Conservation (phyloP, 2,113 vertebrate genomes). For the Thomomys bottae region DNA sequence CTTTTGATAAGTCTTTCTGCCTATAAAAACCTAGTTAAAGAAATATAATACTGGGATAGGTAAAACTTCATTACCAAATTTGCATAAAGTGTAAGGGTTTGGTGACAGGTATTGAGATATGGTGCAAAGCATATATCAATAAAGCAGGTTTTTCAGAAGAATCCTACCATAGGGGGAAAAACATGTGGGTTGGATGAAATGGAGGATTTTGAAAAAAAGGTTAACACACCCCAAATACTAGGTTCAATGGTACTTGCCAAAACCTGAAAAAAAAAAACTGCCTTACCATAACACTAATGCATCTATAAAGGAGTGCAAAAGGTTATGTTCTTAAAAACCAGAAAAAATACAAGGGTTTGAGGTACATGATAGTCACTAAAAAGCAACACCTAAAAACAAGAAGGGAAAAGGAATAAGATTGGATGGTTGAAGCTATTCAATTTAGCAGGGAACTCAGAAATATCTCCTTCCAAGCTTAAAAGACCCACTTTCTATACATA, state of each 20-base stretch:
- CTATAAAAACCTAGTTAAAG: slow-evolving; percentile 60
- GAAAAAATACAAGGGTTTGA: neutral
- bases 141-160: neutral
- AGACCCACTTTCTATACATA: neutral
- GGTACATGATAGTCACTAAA: neutral
- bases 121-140: slow-evolving; percentile 7
- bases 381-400: neutral
- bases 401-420: slow-evolving; percentile 1
- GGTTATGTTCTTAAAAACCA: neutral
- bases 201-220: neutral
- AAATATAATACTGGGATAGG: slow-evolving; percentile 6
- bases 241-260: neutral
- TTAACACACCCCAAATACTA: neutral
- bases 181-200: neutral
- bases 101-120: neutral
- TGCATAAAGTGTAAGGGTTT: slow-evolving; percentile 30
- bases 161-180: neutral
- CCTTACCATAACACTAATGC: neutral
- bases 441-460: slow-evolving; percentile 9
- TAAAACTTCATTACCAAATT: slow-evolving; percentile 53
- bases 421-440: neutral
- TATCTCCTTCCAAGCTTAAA: neutral
- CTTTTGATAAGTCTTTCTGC: slow-evolving; percentile 70
- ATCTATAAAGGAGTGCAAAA: neutral
- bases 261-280: slow-evolving; percentile 30